Evolutionary conservation across 2,113 vertebrate species (phyloP), one percentile per base, ranked within the genome.

Genomic region (Symphodus melops): DNA sequence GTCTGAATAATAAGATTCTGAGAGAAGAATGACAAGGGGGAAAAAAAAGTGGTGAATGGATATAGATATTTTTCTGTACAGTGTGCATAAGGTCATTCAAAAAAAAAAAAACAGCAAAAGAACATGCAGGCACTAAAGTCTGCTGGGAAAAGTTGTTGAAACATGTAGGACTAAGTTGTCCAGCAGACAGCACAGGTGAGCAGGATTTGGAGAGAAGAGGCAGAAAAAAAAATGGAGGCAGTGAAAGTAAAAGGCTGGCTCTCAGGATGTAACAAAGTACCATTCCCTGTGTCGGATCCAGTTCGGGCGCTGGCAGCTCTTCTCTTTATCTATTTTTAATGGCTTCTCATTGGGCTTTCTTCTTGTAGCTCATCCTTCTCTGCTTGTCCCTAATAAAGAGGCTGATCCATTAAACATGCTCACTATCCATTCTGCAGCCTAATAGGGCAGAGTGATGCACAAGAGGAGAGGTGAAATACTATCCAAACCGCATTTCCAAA

Each of bases 311-410:
- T 83, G 85, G 84, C 85, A 82, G 74, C 79, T 67, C 63, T 82
- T 89, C 84, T 79, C 70, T 58, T 53, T 73, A 74, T 92, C 73
- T 75, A 92, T 94, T 88, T 91, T 93, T 90, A 91, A 93, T 92
- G 86, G 68, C 81, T 72, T 82, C 83, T 86, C 86, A 90, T 90
- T 92, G 87, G 90, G 75, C 75, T 68, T 60, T 77, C 82, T 72
- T 76, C 72, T 85, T 91, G 91, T 92, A 88, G 74, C 80, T 82
- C 74, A 86, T 90, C 90, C 70, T 72, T 89, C 89, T 87, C 81
- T 76, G 51, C 77, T 77, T 80, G 83, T 92, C 83, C 25, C 77
- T 81, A 82, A 87, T 87, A 90, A 85, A 90, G 77, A 81, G 82
- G 42, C 62, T 72, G 53, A 90, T 92, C 73, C 78, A 93, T 93